These are phyloP conservation scores for Yponomeuta plumbellus DNA, from an alignment of 2,888 invertebrate genomes.

Conservation along the genomic window DNA sequence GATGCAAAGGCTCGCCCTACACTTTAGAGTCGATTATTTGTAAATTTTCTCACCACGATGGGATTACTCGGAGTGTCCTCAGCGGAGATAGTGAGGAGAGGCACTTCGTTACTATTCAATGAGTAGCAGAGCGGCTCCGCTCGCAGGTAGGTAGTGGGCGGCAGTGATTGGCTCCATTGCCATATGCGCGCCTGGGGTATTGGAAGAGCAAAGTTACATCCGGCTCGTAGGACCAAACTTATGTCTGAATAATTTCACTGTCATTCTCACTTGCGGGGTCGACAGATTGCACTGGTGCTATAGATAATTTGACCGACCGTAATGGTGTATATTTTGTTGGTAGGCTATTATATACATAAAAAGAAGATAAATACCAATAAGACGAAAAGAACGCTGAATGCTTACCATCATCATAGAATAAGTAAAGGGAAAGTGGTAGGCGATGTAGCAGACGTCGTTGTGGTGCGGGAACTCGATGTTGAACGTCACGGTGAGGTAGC, in stretches of 20 bases:
- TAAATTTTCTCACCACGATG: conserved; percentile 59
- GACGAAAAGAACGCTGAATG: conserved; percentile 3
- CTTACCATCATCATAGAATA: conserved; percentile 85
- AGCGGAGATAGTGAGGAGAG: conserved; percentile 85
- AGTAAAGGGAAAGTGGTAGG: conserved; percentile 92
- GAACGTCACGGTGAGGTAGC: conserved; percentile 87
- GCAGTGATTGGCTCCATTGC: conserved; percentile 71
- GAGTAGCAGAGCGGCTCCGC: conserved; percentile 83
- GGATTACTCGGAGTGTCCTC: conserved; percentile 72
- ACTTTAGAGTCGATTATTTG: not conserved
- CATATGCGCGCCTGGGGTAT: conserved; percentile 76
- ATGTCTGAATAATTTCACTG: too few relatives aligned
- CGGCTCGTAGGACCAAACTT: not conserved
- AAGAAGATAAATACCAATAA: too few relatives aligned
- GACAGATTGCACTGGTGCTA: too few relatives aligned
- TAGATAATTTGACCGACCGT: too few relatives aligned
- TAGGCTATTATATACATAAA: too few relatives aligned
- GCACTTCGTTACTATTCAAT: conserved; percentile 83
- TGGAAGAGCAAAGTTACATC: not conserved
- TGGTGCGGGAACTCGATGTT: conserved; percentile 84
- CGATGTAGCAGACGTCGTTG: conserved; percentile 88
- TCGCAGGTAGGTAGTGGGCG: conserved; percentile 75
- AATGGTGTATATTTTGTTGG: too few relatives aligned
- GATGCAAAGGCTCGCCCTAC: too few relatives aligned
- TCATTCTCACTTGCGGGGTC: too few relatives aligned